Evolutionary conservation across 2,888 invertebrate species (phyloP).

Genomic region (Cerastoderma edule): DNA sequence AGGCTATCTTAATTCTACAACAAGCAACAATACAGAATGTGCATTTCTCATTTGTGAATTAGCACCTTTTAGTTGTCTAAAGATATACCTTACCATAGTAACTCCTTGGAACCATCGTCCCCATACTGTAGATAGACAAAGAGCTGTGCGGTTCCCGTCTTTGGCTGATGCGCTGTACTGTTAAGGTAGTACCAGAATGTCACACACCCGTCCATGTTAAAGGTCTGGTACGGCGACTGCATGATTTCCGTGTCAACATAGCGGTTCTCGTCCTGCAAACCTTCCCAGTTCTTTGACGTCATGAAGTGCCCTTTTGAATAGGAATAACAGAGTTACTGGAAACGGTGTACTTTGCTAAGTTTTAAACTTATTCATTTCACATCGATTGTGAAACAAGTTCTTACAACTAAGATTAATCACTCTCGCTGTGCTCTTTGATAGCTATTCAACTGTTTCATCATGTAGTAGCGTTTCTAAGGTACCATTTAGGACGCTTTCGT

Average conservation of each 20-base stretch:
- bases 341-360: too few relatives aligned
- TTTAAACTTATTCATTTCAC: too few relatives aligned
- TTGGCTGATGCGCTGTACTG: slow-evolving; percentile 43
- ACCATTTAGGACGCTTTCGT: too few relatives aligned
- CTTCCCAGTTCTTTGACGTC: slow-evolving; percentile 48
- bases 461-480: too few relatives aligned
- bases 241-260: slow-evolving; percentile 44
- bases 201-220: slow-evolving; percentile 41
- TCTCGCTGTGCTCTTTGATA: too few relatives aligned
- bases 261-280: slow-evolving; percentile 30
- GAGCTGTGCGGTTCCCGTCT: slow-evolving; percentile 47
- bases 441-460: too few relatives aligned
- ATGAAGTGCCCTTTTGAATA: slow-evolving; percentile 45
- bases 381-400: too few relatives aligned
- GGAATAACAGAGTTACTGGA: neutral
- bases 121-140: slow-evolving; percentile 44
- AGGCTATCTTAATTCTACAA: too few relatives aligned
- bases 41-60: too few relatives aligned
- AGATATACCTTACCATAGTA: slow-evolving; percentile 50
- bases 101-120: slow-evolving; percentile 20
- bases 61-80: too few relatives aligned
- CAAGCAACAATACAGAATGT: too few relatives aligned
- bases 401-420: too few relatives aligned
- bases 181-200: slow-evolving; percentile 59
- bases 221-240: slow-evolving; percentile 47